Percentiles rank a stretch among this genome's conserved stretches.
Conservation (phyloP, 2,113 vertebrate species). For the Sylvicapra grimmia region DNA sequence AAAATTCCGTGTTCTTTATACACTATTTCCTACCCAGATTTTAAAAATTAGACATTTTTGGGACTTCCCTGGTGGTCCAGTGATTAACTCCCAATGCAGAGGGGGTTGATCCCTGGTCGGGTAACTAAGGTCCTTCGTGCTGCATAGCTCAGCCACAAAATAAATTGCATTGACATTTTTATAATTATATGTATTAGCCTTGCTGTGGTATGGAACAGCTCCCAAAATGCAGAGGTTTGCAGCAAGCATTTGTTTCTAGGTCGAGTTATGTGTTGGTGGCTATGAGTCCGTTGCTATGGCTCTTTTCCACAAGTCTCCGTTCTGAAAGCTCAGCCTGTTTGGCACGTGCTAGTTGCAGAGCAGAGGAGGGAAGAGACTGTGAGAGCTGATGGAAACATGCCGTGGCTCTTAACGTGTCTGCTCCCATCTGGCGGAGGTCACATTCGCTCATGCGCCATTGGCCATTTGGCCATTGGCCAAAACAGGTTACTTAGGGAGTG, state of each 20-base stretch:
- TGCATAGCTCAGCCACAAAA: neutral
- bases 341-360: neutral
- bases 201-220: slow-evolving; percentile 1
- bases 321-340: neutral
- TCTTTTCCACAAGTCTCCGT: neutral
- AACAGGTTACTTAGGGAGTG: neutral
- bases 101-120: neutral
- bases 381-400: neutral
- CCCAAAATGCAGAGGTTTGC: neutral
- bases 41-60: neutral
- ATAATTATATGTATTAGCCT: neutral
- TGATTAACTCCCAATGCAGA: neutral
- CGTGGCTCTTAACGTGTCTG: neutral
- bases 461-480: neutral
- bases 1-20: neutral
- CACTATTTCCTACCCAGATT: neutral
- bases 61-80: neutral
- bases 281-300: neutral
- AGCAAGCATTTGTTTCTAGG: neutral
- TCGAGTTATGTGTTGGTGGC: neutral
- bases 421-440: neutral
- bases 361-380: neutral
- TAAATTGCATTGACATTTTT: neutral
- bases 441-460: neutral
- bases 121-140: neutral